Evolutionary conservation across 2,113 vertebrate genomes (phyloP).

Genomic region (Grammomys surdaster): DNA sequence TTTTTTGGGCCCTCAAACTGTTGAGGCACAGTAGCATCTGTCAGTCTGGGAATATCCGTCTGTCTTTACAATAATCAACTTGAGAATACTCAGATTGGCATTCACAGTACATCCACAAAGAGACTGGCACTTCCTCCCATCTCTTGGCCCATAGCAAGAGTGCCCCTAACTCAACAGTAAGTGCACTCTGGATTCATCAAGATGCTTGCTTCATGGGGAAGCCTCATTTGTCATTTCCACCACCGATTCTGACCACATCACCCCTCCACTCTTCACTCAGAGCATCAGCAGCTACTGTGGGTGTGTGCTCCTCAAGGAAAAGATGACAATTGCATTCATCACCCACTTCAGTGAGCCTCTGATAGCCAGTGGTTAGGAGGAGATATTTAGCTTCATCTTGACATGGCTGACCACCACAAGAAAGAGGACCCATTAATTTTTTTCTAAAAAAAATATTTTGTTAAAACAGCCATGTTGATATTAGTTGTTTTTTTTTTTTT

Average conservation of each 20-base stretch:
- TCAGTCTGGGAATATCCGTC: background rate
- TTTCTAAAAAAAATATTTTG: background rate
- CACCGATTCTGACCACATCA: background rate
- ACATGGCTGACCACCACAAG: background rate
- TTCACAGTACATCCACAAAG: background rate
- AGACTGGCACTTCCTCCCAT: background rate
- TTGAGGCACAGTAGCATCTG: background rate
- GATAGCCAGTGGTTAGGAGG: background rate
- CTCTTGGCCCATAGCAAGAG: background rate
- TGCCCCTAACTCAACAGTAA: background rate
- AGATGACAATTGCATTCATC: background rate
- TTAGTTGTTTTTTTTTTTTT: background rate
- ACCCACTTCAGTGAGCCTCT: background rate
- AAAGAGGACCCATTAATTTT: background rate
- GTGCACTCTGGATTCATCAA: background rate
- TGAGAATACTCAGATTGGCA: background rate
- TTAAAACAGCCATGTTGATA: background rate
- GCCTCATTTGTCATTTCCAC: background rate
- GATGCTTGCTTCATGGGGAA: background rate
- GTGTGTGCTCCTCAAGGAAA: background rate
- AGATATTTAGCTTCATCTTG: background rate
- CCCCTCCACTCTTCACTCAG: background rate
- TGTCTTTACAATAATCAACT: background rate
- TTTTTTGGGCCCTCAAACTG: background rate
- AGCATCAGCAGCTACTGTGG: background rate